Evolutionary conservation across 2,888 invertebrate species (phyloP), one percentile per base, ranked within the genome.

Genomic region (Tupiocoris notatus): DNA sequence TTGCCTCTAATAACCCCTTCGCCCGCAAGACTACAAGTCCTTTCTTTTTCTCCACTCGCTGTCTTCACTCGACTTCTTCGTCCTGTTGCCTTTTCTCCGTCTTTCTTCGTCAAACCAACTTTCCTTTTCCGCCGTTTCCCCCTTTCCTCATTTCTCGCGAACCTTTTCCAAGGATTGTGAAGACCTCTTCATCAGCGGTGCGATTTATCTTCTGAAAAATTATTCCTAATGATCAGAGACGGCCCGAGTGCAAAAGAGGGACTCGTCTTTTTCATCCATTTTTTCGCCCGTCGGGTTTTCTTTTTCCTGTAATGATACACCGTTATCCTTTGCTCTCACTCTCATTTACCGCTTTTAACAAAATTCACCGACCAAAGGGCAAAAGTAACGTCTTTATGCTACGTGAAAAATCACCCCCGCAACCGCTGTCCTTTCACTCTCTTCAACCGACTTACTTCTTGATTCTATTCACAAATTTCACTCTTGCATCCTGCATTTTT

Each of bases 261-360:
- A 57, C 16, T 57, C 16, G 18, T 20, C 56, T 56, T 56, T 67
- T 57, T n/a, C n/a, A n/a, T n/a, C 59, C 25, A 16, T 24, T 63
- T 22, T 63, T 17, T 20, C 16, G 20, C 6, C 17, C 2, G 16
- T n/a, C 56, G 12, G 1, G 17, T 17, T 20, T 12, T 6, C n/a
- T 17, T 25, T 23, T 70, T 23, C 59, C 70, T 70, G 59, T 70
- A 70, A 70, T 70, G 70, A 70, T 59, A 70, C 70, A 59, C 58
- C 70, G 70, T 70, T 70, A 70, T 70, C 70, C 70, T 70, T 70
- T 70, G 70, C 70, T 56, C 67, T 67, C 67, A 70, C 70, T 70
- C 70, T 70, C 70, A 70, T 59, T 70, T 70, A 70, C 70, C 59
- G 23, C 70, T 70, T 70, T 70, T 70, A 59, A 70, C 70, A 24